Evolutionary conservation across 2,797 vertebrate species (phyloP).

Genomic region (Coregonus suidteri): DNA sequence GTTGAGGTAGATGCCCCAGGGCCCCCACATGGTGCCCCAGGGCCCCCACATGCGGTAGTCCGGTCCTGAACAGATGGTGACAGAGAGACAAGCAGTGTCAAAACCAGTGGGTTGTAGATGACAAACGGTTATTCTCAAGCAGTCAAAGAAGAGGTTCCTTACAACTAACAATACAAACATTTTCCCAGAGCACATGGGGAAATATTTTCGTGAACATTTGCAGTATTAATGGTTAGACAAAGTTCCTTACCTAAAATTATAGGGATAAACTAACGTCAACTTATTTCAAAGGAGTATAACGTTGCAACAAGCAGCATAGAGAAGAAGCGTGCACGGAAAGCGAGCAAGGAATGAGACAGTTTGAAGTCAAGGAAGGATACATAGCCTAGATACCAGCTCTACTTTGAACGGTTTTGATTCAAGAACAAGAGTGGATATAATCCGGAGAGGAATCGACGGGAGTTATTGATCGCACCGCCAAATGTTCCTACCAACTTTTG

Average conservation of each 20-base stretch:
- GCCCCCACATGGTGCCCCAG: too few species aligned
- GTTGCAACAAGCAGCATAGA: neutral
- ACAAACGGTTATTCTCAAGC: neutral
- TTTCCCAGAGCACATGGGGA: neutral
- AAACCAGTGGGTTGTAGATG: neutral
- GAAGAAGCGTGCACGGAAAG: neutral
- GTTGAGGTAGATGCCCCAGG: too few species aligned
- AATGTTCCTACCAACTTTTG: neutral
- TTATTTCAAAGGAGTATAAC: neutral
- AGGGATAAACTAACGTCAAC: neutral
- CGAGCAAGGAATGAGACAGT: neutral
- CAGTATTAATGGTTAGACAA: neutral
- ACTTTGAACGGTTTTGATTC: too few species aligned
- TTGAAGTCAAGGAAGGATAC: neutral
- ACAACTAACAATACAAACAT: neutral
- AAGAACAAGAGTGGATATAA: neutral
- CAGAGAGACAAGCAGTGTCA: neutral
- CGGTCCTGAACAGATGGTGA: neutral
- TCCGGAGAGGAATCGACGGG: neutral
- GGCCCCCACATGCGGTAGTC: too few species aligned
- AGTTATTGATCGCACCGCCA: neutral
- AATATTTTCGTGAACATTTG: neutral
- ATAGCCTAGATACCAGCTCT: too few species aligned
- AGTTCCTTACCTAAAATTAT: neutral
- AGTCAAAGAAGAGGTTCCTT: neutral